Base-by-base conservation (phyloP, 2,888 invertebrate genomes). In the Euphydryas editha region DNA sequence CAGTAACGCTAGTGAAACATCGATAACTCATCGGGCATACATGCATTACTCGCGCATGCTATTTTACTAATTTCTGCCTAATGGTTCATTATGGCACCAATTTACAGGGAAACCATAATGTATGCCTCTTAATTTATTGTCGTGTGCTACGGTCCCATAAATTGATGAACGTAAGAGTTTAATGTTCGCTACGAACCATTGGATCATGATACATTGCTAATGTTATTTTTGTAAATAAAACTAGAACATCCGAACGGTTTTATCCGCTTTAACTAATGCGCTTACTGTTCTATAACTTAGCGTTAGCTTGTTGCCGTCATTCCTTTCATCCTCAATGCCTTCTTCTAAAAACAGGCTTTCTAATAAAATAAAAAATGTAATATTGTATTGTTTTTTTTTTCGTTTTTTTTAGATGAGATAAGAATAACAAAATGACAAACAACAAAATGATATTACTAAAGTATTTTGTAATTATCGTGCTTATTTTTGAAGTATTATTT, bases 41-140 rank as follows among this genome's bases (percentile, higher is more conserved):
- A 73, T 70, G 71, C 74, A 72, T 72, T 71, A 74, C 67, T 42
- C 68, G 71, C 74, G 73, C 75, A 72, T 76, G 77, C 78, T 76
- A 79, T 79, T 80, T 73, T 72, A 75, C 81, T 80, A 81, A 81
- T 81, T 78, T 79, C 77, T 64, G 70, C 70, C 78, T 81, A 82
- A 81, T 81, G 81, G 81, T 79, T 80, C 81, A 80, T 82, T 80
- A 80, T 72, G 70, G 75, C 69, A 63, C 73, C 76, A 78, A 82
- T 82, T 81, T 81, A 81, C 78, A 74, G 72, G 62, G 60, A 65
- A 64, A 47, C 62, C 46, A 56, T 62, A 63, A 57, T 68, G 73
- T 71, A 68, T 69, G 71, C 68, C 69, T 71, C 67, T 70, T 72
- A 65, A 69, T 69, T 72, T 70, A 69, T 66, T 42, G 65, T 55